Conservation (phyloP, 2,797 vertebrate genomes). For the Megaceryle alcyon region DNA sequence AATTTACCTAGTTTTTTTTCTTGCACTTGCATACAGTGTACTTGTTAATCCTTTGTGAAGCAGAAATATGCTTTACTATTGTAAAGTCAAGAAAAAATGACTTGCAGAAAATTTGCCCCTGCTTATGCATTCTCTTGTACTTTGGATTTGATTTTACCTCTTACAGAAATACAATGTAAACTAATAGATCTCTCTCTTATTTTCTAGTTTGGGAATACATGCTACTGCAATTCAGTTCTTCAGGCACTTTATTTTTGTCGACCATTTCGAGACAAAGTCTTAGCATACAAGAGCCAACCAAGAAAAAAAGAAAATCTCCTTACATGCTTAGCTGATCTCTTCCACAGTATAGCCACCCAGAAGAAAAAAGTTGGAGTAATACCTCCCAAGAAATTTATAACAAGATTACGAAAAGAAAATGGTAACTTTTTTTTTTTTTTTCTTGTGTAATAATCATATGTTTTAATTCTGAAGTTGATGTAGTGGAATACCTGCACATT, state of each 20-base stretch:
- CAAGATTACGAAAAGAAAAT: slow-evolving; percentile 84
- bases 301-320: slow-evolving; percentile 85
- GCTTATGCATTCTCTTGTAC: neutral
- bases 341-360: slow-evolving; percentile 86
- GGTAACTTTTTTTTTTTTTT: slow-evolving; percentile 70
- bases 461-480: neutral
- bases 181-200: slow-evolving; percentile 62
- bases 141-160: neutral
- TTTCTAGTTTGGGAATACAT: slow-evolving; percentile 85
- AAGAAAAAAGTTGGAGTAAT: slow-evolving; percentile 87
- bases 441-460: neutral
- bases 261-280: slow-evolving; percentile 86
- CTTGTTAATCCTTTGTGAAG: neutral
- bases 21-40: neutral
- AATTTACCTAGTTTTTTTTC: neutral
- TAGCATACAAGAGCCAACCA: slow-evolving; percentile 85
- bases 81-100: neutral
- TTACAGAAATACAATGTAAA: neutral
- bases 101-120: neutral
- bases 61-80: neutral
- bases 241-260: slow-evolving; percentile 89
- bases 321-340: slow-evolving; percentile 84
- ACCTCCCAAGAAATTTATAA: slow-evolving; percentile 87
- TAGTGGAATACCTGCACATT: neutral
- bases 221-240: slow-evolving; percentile 88